phyloP scores from a whole-genome alignment of 1,140 invertebrate genomes.

The Schlechtendalia chinensis region DNA sequence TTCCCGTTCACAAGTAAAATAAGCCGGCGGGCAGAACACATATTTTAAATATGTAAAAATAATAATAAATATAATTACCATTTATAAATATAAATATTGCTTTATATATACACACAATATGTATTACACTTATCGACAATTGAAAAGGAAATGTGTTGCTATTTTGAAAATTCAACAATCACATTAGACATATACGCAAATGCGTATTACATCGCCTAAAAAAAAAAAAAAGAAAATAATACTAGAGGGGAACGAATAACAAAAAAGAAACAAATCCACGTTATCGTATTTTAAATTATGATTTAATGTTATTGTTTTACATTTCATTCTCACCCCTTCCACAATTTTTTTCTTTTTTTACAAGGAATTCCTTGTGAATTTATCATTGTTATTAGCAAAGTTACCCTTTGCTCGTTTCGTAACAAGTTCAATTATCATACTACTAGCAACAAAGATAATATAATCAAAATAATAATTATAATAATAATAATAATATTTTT shows the following conservation, averaged over 20 bases:
- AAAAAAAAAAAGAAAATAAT: neutral
- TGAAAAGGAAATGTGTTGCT: neutral
- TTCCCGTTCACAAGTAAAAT: too few species aligned
- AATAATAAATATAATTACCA: too few species aligned
- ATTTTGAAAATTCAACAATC: neutral
- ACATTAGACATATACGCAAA: neutral
- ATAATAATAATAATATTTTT: neutral
- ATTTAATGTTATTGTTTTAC: neutral
- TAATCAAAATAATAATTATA: too few species aligned
- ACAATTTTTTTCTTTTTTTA: neutral
- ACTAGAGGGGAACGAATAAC: neutral
- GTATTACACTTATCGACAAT: neutral
- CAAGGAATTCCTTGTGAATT: neutral
- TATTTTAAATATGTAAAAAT: too few species aligned
- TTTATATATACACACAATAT: too few species aligned
- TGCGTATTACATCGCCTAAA: neutral
- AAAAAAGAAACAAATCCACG: neutral
- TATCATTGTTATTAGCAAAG: neutral
- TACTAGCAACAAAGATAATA: too few species aligned
- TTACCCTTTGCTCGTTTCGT: neutral
- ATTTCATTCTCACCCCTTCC: neutral
- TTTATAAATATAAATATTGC: too few species aligned
- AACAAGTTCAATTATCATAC: neutral
- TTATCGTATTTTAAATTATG: constrained; percentile 20
- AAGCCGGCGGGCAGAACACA: too few species aligned